These are phyloP conservation scores for Theristicus caerulescens DNA, from an alignment of 2,113 vertebrate genomes.

Conservation along the genomic window DNA sequence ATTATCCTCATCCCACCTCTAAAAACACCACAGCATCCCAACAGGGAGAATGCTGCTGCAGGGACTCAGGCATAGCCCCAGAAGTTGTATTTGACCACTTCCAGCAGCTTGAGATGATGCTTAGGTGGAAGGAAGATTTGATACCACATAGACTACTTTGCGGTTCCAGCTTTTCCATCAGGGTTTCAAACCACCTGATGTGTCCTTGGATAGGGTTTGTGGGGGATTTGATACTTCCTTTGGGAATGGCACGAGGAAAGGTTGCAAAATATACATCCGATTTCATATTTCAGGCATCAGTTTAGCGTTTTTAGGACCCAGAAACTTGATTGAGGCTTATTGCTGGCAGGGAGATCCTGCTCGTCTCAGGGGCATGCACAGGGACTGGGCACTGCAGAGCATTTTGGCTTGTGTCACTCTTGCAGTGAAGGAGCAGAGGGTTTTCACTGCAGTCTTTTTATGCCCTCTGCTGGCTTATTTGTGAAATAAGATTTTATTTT, in stretches of 20 bases:
- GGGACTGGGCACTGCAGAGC: not conserved
- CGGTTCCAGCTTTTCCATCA: not conserved
- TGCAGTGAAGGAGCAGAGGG: not conserved
- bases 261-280: not conserved
- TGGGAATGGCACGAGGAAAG: not conserved
- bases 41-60: not conserved
- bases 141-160: accelerated
- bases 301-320: not conserved
- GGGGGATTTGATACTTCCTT: not conserved
- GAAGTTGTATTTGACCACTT: not conserved
- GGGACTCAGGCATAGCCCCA: not conserved
- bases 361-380: accelerated
- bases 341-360: not conserved
- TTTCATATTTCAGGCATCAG: not conserved
- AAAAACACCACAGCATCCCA: not conserved
- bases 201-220: not conserved
- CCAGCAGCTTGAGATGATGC: not conserved
- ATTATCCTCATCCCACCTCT: not conserved
- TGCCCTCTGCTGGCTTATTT: conserved; percentile 62
- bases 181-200: not conserved
- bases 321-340: not conserved
- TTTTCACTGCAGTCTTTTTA: not conserved
- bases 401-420: not conserved
- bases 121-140: not conserved
- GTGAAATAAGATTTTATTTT: not conserved